Percentiles rank a stretch among this genome's conserved stretches.
Conservation (phyloP, 2,888 invertebrate genomes). For the Cenopis cana region DNA sequence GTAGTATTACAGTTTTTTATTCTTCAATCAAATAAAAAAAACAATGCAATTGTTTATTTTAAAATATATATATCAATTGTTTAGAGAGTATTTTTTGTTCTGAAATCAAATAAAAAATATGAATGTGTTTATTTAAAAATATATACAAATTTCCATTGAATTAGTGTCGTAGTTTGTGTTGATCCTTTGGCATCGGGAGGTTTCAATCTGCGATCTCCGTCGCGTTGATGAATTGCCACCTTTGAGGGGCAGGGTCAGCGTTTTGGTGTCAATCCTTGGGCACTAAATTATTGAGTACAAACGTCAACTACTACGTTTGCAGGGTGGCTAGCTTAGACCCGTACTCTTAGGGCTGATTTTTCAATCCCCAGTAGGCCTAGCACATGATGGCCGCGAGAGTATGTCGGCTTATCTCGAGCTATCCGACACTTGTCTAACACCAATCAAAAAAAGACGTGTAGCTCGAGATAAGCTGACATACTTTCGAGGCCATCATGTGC, state of each 20-base stretch:
- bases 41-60: not conserved
- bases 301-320: not conserved
- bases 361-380: too few relatives aligned
- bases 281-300: not conserved
- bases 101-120: not conserved
- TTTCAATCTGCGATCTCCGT: not conserved
- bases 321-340: not conserved
- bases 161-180: not conserved
- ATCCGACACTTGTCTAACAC: too few relatives aligned
- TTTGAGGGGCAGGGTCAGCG: not conserved
- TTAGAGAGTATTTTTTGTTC: not conserved
- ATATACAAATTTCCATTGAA: not conserved
- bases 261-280: not conserved
- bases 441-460: too few relatives aligned
- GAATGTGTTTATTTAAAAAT: not conserved
- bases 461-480: too few relatives aligned
- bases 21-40: conserved; percentile 13
- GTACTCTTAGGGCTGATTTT: too few relatives aligned
- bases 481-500: too few relatives aligned
- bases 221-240: not conserved
- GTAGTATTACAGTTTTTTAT: not conserved
- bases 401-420: too few relatives aligned
- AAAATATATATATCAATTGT: not conserved
- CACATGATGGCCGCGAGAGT: too few relatives aligned
- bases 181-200: not conserved